phyloP scores from a whole-genome alignment of 2,113 vertebrate species.

The Xiphorhynchus elegans region DNA sequence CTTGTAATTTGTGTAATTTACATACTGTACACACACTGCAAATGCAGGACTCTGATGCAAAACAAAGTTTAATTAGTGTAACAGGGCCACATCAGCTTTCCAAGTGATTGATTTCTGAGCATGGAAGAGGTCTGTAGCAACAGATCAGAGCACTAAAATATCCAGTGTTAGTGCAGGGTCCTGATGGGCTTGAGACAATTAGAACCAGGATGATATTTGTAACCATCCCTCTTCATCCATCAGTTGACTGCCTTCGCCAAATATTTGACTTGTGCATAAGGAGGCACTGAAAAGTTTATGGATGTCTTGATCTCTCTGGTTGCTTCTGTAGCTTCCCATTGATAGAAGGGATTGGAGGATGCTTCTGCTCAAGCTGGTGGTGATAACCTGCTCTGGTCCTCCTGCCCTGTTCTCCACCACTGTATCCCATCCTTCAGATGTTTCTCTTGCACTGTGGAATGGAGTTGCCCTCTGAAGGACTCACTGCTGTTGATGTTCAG shows the following conservation, averaged over 20 bases:
- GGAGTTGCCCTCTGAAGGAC: neutral
- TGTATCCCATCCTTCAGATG: neutral
- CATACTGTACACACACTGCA: conserved; percentile 73
- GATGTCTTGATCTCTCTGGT: neutral
- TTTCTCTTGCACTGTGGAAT: neutral
- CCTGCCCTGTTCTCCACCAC: neutral
- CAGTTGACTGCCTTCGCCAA: neutral
- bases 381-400: neutral
- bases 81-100: conserved; percentile 56
- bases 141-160: neutral
- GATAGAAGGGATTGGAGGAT: neutral
- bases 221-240: neutral
- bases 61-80: conserved; percentile 76
- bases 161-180: neutral
- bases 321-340: neutral
- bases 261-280: neutral
- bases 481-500: neutral
- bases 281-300: neutral
- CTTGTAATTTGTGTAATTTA: conserved; percentile 75
- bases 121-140: neutral
- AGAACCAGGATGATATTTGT: neutral
- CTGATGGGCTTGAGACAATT: neutral
- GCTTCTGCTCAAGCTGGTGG: accelerated
- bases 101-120: conserved; percentile 35
- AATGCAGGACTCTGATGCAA: conserved; percentile 72